Base-by-base conservation (phyloP, 2,888 invertebrate genomes). In the Megamerina dolium region DNA sequence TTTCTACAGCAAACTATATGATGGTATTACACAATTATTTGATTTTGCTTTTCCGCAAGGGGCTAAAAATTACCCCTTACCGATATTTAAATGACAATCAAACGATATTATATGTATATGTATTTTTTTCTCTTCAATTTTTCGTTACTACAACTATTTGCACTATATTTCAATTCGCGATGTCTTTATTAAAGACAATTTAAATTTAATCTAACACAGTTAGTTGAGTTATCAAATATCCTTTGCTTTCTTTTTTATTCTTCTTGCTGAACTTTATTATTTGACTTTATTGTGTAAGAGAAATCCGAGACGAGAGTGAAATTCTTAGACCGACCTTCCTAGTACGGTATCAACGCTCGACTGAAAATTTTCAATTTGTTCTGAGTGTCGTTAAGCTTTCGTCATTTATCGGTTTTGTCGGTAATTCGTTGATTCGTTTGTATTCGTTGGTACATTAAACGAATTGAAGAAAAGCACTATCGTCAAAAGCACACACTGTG, bases 281-380 rank as follows among this genome's bases (percentile, higher is more conserved):
- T n/a, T n/a, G n/a, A n/a, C n/a, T n/a, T n/a, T 64, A 59, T 63
- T 63, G 63, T 63, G 58, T 63, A 64, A 63, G 64, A 59, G 58
- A 54, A 50, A 51, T 61, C 55, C 62, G 53, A 59, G 58, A 63
- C 61, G 61, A 61, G 63, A 48, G 50, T 45, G 53, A 57, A 55
- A 52, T 54, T 58, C 56, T 59, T 58, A 49, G 59, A 63, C 66
- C 64, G 69, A 68, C 68, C 66, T 70, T 68, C 60, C 64, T 58
- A 62, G 61, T 63, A 63, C 68, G 65, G 65, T 63, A 65, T 66
- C 70, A 63, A 66, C 65, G 67, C 68, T 70, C 70, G 66, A 70
- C 70, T 70, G 64, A 70, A 59, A 63, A 55, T 63, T 66, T 59
- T 63, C 54, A 61, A 60, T 59, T 55, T 55, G 57, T 55, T 57